These are phyloP conservation scores for Meandrina meandrites DNA, from an alignment of 92 coral and sea anemone species.

Conservation along the genomic window DNA sequence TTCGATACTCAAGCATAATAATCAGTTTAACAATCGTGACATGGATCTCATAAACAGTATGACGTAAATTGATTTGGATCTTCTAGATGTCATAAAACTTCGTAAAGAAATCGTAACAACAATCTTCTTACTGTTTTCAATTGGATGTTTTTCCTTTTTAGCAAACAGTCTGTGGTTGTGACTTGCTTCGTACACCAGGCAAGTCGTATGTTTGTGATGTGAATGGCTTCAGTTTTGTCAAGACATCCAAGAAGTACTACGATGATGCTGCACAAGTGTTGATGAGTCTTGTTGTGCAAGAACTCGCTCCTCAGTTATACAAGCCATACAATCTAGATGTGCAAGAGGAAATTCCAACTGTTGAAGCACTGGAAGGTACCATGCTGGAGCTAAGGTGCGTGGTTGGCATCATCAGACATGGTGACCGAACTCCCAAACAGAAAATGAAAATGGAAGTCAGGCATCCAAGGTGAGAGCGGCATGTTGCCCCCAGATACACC, in stretches of 20 bases:
- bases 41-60: no score
- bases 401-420: slow-evolving; percentile 91
- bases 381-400: slow-evolving; percentile 96
- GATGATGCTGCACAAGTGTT: slow-evolving; percentile 95
- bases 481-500: no score
- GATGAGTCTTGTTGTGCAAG: slow-evolving; percentile 79
- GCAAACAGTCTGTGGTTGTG: slow-evolving; percentile 99
- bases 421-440: slow-evolving; percentile 99
- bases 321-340: slow-evolving; percentile 73
- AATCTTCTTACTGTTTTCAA: background rate
- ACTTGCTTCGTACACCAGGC: slow-evolving; percentile 88
- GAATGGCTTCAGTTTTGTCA: slow-evolving; percentile 97
- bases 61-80: no score
- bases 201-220: slow-evolving; percentile 97
- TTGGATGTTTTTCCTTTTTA: background rate
- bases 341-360: slow-evolving; percentile 64
- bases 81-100: no score
- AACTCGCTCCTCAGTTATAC: slow-evolving; percentile 90
- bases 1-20: no score
- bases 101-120: no score
- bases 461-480: slow-evolving; percentile 70
- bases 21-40: no score
- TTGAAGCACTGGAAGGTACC: slow-evolving; percentile 74
- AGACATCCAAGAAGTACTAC: slow-evolving; percentile 94
- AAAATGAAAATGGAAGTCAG: slow-evolving; percentile 98